These are phyloP conservation scores for Phocoena phocoena DNA, from an alignment of 2,113 vertebrate species.

Conservation along the genomic window DNA sequence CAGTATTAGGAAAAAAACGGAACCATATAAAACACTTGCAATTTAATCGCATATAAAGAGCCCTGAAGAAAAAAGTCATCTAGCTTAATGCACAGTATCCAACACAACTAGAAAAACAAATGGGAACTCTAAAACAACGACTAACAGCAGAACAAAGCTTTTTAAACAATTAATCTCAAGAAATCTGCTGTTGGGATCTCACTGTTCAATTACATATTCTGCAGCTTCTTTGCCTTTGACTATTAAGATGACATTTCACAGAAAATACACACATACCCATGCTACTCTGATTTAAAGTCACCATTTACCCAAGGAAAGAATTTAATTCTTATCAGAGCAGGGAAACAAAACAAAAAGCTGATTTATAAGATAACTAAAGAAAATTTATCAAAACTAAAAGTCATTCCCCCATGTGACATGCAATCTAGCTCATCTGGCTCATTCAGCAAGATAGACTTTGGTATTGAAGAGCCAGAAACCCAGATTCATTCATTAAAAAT, in stretches of 20 bases:
- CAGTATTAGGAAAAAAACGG: not conserved
- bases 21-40: not conserved
- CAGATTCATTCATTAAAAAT: not conserved
- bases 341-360: not conserved
- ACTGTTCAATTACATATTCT: not conserved
- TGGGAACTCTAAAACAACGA: not conserved
- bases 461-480: not conserved
- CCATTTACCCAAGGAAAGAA: not conserved
- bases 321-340: not conserved
- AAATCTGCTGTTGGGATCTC: not conserved
- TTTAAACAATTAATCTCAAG: not conserved
- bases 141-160: not conserved
- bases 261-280: not conserved
- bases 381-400: slow-evolving; percentile 15
- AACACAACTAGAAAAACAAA: not conserved
- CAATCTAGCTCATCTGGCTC: not conserved
- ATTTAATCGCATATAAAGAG: not conserved
- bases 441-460: not conserved
- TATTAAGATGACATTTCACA: slow-evolving; percentile 7
- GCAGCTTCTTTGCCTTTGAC: not conserved
- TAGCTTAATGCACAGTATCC: not conserved
- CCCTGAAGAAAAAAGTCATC: not conserved
- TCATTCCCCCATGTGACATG: not conserved
- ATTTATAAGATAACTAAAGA: slow-evolving; percentile 6
- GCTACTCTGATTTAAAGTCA: not conserved